These are phyloP conservation scores for Dysmachus trigonus DNA, from an alignment of 2,888 invertebrate genomes.

Conservation along the genomic window DNA sequence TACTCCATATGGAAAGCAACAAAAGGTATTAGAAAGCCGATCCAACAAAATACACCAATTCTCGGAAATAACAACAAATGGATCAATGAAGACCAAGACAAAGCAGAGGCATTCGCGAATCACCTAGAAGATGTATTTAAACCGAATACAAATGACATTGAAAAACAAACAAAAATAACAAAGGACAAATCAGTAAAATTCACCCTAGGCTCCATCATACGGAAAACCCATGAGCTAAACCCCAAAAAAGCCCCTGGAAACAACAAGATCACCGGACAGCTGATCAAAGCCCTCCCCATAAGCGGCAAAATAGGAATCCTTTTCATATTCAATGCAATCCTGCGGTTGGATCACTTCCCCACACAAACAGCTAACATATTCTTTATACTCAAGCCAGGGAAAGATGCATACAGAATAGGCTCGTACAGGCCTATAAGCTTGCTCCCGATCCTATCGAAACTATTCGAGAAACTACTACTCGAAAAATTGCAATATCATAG, in stretches of 20 bases:
- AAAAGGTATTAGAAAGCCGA: neutral
- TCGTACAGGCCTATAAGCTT: constrained; percentile 16
- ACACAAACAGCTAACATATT: neutral
- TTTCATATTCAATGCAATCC: neutral
- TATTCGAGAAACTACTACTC: neutral
- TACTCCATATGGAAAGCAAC: neutral
- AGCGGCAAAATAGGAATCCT: neutral
- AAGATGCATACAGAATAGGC: neutral
- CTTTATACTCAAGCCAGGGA: neutral
- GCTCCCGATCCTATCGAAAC: neutral
- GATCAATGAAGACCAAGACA: neutral
- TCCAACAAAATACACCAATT: neutral
- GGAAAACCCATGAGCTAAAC: neutral
- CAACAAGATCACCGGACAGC: neutral
- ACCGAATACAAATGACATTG: neutral
- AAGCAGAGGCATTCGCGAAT: neutral
- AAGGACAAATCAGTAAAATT: neutral
- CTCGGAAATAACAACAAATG: neutral
- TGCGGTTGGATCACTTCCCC: neutral
- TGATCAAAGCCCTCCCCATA: neutral
- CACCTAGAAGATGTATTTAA: neutral
- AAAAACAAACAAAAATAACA: neutral
- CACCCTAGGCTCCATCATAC: neutral
- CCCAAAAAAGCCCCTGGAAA: neutral
- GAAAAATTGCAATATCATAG: neutral